Base-by-base conservation (phyloP, 1,140 invertebrate genomes). In the Lepidostoma basale region DNA sequence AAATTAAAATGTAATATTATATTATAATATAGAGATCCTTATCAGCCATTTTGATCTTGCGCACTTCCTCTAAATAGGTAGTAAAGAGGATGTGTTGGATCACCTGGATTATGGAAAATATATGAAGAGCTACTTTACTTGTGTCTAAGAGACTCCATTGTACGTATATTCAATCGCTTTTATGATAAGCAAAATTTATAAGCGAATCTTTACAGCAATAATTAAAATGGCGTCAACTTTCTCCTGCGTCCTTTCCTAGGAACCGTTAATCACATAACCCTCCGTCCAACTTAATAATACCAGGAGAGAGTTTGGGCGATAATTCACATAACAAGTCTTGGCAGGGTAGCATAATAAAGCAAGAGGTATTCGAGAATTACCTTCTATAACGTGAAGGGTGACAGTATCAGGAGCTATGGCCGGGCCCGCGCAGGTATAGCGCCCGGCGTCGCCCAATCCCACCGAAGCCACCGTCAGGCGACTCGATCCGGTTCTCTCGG, bases 381-480 rank as follows among this genome's bases (percentile, higher is more conserved):
- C 60, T 70, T 73, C 64, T 30, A 70, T 56, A 22, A 73, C 65
- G 59, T 68, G 45, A 58, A 73, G 60, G 36, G 54, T 49, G 23
- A 73, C 65, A 36, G 68, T 70, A 52, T 73, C 72, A 69, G 67
- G 67, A 23, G 64, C 56, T 69, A 62, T 64, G 36, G 59, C 75
- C 30, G 40, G 67, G 26, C 74, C 76, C 23, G 30, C 70, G 74
- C 79, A 81, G 39, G 69, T 33, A 74, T 80, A 81, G 28, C 67
- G 73, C 42, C 79, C 80, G 36, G 75, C 75, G 75, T 80, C 77
- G 5, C 18, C 56, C 16, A 68, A 52, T 33, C 47, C 28, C 66
- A 78, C 69, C 58, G 45, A 70, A 28, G 75, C 77, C 73, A 82
- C 76, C 70, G 78, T 78, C 23, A 82, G 75, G 39, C 77, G 76